phyloP scores from a whole-genome alignment of 2,797 vertebrate species.

The Prionace glauca region DNA sequence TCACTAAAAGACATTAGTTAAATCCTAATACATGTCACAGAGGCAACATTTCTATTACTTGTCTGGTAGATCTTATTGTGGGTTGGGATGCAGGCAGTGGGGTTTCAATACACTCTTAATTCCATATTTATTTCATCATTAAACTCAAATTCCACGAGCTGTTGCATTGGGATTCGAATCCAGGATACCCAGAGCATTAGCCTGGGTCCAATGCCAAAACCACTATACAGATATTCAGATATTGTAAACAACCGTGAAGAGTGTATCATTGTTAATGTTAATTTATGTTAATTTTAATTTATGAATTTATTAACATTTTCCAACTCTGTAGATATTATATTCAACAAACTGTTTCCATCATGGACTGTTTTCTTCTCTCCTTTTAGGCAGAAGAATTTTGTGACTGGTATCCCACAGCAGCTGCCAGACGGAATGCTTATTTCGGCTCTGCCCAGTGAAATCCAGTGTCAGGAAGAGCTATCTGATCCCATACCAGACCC shows the following conservation, averaged over 20 bases:
- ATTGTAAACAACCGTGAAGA: neutral
- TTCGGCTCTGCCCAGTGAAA: conserved; percentile 84
- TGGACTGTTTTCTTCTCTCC: neutral
- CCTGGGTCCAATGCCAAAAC: too few species aligned
- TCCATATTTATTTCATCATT: too few species aligned
- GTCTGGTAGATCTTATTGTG: neutral
- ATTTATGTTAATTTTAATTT: neutral
- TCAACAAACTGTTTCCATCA: neutral
- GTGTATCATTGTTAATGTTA: neutral
- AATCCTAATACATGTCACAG: neutral
- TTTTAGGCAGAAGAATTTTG: conserved; percentile 92
- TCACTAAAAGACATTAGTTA: neutral
- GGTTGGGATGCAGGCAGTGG: neutral
- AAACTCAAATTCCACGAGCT: too few species aligned
- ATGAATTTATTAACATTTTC: neutral
- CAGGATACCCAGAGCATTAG: too few species aligned
- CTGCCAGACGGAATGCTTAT: conserved; percentile 90
- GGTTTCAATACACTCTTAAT: neutral
- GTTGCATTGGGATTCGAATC: too few species aligned
- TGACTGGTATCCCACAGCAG: conserved; percentile 88
- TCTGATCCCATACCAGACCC: conserved; percentile 87
- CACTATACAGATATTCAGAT: too few species aligned
- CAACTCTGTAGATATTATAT: neutral
- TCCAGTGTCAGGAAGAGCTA: conserved; percentile 89
- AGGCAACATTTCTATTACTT: neutral